Evolutionary conservation across 2,888 invertebrate genomes (phyloP), one percentile per base, ranked within the genome.

Genomic region (Anoncus sp.): DNA sequence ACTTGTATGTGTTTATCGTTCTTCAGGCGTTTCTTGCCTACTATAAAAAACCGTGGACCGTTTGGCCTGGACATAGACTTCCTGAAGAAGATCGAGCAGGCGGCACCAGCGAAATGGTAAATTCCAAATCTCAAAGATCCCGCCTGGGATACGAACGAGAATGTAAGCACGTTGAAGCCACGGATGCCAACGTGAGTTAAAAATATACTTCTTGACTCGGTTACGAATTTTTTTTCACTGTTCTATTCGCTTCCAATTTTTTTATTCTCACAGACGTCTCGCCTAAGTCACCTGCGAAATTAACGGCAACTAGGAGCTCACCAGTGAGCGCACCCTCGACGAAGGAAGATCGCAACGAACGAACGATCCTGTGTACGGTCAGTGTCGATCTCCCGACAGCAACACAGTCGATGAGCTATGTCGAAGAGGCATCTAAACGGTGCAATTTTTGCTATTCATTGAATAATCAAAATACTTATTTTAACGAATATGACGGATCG

Each of bases 11-110:
- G n/a, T n/a, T n/a, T n/a, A n/a, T n/a, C n/a, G n/a, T n/a, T 63
- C 76, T 81, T 22, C 71, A 89, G 89, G 74, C 85, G 82, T 72
- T 79, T 83, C 53, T 84, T 87, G n/a, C 82, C 86, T 24, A 82
- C 75, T 2, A n/a, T 82, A 7, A 86, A 85, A 75, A 89, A 94
- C 4, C 92, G 94, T 0, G 97, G 97, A 20, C 96, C 96, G 24
- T 97, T 96, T 90, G 94, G 95, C 0, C 92, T 98, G 59, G 97
- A 97, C 90, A 94, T 95, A 18, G 94, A 94, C 73, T 92, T 96
- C 77, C 93, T 97, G 83, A 94, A 94, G 35, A 93, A 94, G 83
- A 93, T 97, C 62, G 97, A 97, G 88, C 79, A 82, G 16, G 86
- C 82, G 55, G 90, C 89, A 2, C 91, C 91, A 3, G 90, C 88